Evolutionary conservation across 2,888 invertebrate genomes (phyloP).

Genomic region (Rhorus exstirpatorius): DNA sequence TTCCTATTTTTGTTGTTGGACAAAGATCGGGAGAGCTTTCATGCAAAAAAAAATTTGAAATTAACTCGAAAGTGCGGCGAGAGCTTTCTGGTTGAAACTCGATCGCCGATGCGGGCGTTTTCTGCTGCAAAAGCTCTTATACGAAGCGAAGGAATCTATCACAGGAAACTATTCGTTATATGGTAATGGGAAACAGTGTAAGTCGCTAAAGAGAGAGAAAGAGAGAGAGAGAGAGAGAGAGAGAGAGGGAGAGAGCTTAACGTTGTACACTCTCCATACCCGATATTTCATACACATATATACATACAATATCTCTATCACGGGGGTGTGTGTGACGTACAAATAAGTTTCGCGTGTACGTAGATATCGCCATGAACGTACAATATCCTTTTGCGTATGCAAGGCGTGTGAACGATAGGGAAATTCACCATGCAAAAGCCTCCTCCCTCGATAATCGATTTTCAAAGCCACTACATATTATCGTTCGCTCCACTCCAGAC

Average conservation of each 20-base stretch:
- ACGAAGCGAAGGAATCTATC: not conserved
- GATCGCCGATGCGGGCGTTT: slow-evolving; percentile 1
- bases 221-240: not conserved
- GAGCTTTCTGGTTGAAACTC: slow-evolving; percentile 11
- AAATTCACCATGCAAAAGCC: slow-evolving; percentile 2
- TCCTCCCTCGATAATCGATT: slow-evolving; percentile 13
- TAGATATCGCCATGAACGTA: not conserved
- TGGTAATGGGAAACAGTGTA: slow-evolving; percentile 24
- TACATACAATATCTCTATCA: not conserved
- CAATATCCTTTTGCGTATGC: not conserved
- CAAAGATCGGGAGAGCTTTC: not conserved
- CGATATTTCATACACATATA: not conserved
- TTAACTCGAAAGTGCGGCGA: not conserved
- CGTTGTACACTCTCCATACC: not conserved
- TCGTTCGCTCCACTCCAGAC: not conserved
- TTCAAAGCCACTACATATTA: slow-evolving; percentile 1
- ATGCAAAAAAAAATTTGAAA: not conserved
- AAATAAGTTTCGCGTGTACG: not conserved
- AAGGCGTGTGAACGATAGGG: not conserved
- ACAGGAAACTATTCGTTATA: not conserved
- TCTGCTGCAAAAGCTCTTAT: slow-evolving; percentile 2
- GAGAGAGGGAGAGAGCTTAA: not conserved
- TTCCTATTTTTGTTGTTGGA: too few relatives aligned
- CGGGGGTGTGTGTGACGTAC: not conserved
- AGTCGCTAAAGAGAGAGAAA: not conserved